A percentile compares a stretch with the other conserved stretches of the same genome.
Conservation (phyloP, 2,888 invertebrate genomes). For the Exephanes ischioxanthus region DNA sequence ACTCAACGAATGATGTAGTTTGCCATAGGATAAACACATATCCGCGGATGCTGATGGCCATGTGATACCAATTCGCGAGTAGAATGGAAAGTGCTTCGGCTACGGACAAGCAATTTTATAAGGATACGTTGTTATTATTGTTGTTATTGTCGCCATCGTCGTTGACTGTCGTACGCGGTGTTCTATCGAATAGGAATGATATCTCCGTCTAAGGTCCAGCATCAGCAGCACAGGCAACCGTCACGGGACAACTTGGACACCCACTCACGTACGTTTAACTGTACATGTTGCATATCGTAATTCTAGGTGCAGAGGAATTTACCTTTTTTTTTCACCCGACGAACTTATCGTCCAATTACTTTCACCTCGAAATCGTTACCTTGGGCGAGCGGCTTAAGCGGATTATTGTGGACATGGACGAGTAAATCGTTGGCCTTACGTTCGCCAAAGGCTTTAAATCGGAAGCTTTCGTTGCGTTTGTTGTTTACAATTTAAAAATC, state of each 20-base stretch:
- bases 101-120: slow-evolving; percentile 71
- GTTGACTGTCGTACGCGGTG: slow-evolving; percentile 71
- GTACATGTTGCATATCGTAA: not conserved
- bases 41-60: slow-evolving; percentile 19
- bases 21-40: not conserved
- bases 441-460: too few relatives aligned
- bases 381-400: too few relatives aligned
- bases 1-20: not conserved
- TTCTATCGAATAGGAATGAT: slow-evolving; percentile 84
- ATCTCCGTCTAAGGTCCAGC: slow-evolving; percentile 84
- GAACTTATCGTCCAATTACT: too few relatives aligned
- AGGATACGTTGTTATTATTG: slow-evolving; percentile 69
- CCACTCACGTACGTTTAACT: slow-evolving; percentile 73
- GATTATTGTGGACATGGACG: too few relatives aligned
- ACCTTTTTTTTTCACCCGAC: too few relatives aligned
- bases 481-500: too few relatives aligned
- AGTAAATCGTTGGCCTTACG: too few relatives aligned
- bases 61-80: slow-evolving; percentile 52
- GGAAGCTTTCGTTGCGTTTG: too few relatives aligned
- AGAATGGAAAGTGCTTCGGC: slow-evolving; percentile 79
- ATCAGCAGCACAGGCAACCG: slow-evolving; percentile 78
- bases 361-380: too few relatives aligned
- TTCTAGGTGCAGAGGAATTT: not conserved
- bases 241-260: slow-evolving; percentile 71
- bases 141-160: slow-evolving; percentile 48